Base-by-base conservation (phyloP, 2,797 vertebrate species). In the Chloroceryle inda region DNA sequence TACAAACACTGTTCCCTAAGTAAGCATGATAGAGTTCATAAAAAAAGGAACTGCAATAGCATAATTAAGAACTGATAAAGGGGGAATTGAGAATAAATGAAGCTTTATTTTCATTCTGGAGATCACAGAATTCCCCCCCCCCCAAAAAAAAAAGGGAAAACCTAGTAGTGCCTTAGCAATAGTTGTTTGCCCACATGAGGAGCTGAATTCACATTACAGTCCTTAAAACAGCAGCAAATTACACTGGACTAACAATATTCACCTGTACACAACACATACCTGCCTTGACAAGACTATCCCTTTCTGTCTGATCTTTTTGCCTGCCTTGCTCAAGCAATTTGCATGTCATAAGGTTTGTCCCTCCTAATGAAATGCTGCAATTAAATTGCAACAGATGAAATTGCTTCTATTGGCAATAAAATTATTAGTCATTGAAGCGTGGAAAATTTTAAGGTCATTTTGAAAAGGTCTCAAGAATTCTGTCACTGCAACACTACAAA, bases 321-420 rank as follows among this genome's bases (percentile, higher is more conserved):
- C 45, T 61, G 42, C 81, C 94, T 95, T 90, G 85, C 80, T 95
- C 72, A 95, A 95, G 89, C 35, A 13, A 76, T 84, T 86, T 88
- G 83, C 85, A 81, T 95, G 89, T 82, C 83, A 89, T 10, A 80
- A 92, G 50, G 71, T 81, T 52, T 93, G 78, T 83, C 62, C 31
- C 79, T 95, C 62, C 73, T 95, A 85, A 79, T n/a, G 81, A 92
- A 94, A 92, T 11, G 61, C 73, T 77, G 72, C 50, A 55, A 72
- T 85, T 88, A 96, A 90, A 90, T 92, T 96, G 80, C 92, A 79
- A 94, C 94, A 97, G 91, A 86, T 82, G 16, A 89, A 92, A 95
- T 93, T 38, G 52, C 33, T 89, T 93, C 81, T 91, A 94, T 93
- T 69, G 22, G 58, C 94, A 83, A 91, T 83, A 90, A 94, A 91